These are phyloP conservation scores for Quiscalus mexicanus DNA, from an alignment of 2,113 vertebrate species.

Conservation along the genomic window DNA sequence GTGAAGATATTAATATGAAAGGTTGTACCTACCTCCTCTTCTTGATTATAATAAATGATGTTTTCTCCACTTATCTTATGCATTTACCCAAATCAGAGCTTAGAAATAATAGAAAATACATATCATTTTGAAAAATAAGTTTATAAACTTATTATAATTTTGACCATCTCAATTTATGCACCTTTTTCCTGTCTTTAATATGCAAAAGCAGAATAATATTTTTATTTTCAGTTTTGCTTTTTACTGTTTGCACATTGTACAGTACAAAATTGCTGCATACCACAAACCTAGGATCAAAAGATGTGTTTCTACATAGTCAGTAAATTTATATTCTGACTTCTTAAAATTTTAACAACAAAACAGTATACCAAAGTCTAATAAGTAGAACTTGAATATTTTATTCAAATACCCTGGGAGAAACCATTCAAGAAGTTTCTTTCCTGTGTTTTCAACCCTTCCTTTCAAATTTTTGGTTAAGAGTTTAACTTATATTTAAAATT, in stretches of 20 bases:
- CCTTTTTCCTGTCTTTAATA: neutral
- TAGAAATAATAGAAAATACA: neutral
- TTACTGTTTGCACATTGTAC: neutral
- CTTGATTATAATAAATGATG: neutral
- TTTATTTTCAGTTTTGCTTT: neutral
- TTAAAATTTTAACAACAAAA: neutral
- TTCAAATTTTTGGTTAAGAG: neutral
- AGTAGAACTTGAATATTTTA: neutral
- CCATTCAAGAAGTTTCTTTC: neutral
- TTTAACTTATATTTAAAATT: neutral
- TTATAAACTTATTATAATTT: neutral
- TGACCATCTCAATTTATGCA: neutral
- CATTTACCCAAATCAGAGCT: neutral
- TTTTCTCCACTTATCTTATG: neutral
- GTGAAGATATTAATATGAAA: conserved; percentile 1
- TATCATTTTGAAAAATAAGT: neutral
- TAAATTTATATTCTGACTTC: neutral
- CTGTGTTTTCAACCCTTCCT: neutral
- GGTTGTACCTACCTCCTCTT: neutral
- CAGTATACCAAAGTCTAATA: neutral
- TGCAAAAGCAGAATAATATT: neutral
- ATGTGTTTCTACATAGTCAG: neutral
- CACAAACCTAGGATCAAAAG: neutral
- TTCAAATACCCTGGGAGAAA: neutral
- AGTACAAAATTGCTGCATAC: neutral